These are phyloP conservation scores for Melanaphis sacchari DNA, from an alignment of 1,140 invertebrate species.

Conservation along the genomic window DNA sequence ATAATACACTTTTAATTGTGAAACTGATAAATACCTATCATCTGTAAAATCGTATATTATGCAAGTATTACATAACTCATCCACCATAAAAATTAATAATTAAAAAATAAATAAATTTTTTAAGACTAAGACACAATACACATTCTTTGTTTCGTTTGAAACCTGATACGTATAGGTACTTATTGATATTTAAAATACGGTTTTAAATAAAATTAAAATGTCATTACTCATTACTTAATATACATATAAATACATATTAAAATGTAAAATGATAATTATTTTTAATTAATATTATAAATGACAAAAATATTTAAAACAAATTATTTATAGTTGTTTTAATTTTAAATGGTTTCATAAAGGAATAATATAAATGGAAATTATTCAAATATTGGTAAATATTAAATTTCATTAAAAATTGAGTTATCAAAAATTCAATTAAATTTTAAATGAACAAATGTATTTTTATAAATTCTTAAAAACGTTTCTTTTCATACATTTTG, in stretches of 20 bases:
- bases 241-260: not conserved
- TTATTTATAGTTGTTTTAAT: not conserved
- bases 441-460: not conserved
- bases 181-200: too few species aligned
- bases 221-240: not conserved
- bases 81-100: too few species aligned
- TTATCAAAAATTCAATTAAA: not conserved
- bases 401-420: not conserved
- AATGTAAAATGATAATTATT: not conserved
- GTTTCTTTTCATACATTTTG: too few species aligned
- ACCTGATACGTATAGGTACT: too few species aligned
- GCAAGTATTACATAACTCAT: too few species aligned
- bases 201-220: not conserved
- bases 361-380: not conserved
- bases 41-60: too few species aligned
- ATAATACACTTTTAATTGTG: too few species aligned
- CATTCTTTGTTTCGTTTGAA: too few species aligned
- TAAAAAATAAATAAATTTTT: too few species aligned
- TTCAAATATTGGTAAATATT: not conserved
- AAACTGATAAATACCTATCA: too few species aligned
- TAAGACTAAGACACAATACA: too few species aligned
- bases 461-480: not conserved
- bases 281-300: not conserved
- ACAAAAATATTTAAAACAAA: not conserved
- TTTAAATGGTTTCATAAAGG: not conserved